Percentiles rank a stretch among this genome's conserved stretches.
Evolutionary conservation across 2,113 vertebrate species (phyloP).

Genomic region (Mus spicilegus): DNA sequence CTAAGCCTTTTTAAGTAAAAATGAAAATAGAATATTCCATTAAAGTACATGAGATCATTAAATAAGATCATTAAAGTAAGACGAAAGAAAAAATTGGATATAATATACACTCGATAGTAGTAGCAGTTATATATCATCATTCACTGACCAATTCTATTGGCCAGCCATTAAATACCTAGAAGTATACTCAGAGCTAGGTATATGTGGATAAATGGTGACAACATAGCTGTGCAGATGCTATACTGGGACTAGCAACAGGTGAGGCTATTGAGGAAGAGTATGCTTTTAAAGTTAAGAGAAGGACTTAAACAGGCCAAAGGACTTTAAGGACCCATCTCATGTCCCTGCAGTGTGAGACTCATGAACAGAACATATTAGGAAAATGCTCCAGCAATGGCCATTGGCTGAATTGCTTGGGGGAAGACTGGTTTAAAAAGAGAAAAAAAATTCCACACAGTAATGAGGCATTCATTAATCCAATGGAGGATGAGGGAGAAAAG

Average conservation of each 20-base stretch:
- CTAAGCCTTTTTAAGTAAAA: not conserved
- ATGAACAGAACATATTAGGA: not conserved
- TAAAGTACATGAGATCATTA: constrained; percentile 16
- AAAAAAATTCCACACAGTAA: not conserved
- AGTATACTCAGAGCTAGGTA: not conserved
- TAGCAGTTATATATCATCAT: not conserved
- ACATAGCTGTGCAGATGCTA: not conserved
- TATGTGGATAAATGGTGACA: not conserved
- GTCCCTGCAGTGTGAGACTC: not conserved
- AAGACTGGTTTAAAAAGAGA: not conserved
- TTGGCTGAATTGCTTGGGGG: not conserved
- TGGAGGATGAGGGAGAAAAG: not conserved
- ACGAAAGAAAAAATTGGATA: constrained; percentile 20
- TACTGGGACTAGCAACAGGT: not conserved
- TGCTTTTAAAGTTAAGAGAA: not conserved
- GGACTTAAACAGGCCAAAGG: not conserved
- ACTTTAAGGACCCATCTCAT: not conserved
- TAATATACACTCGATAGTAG: not conserved
- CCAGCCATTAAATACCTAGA: not conserved
- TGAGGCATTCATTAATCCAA: not conserved
- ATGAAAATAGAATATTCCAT: not conserved
- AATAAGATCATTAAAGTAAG: constrained; percentile 6
- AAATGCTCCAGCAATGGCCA: not conserved
- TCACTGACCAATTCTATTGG: constrained; percentile 12
- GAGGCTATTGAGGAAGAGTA: not conserved